Conservation (phyloP, 2,113 vertebrate genomes). For the Tyrannus savana region DNA sequence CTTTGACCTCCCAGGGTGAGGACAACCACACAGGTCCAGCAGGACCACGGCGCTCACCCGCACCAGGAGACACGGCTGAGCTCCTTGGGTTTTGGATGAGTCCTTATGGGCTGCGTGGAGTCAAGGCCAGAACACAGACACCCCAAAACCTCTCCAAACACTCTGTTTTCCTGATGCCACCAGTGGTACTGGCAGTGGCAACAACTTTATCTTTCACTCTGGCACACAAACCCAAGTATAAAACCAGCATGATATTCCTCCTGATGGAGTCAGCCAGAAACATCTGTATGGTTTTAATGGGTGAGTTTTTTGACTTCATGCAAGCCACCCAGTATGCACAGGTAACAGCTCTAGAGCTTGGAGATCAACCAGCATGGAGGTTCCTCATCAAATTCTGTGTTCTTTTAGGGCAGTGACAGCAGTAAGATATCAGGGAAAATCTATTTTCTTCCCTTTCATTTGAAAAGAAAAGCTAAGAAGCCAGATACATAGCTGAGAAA, state of each 20-base stretch:
- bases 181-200: neutral
- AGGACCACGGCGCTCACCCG: neutral
- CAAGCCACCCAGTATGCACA: neutral
- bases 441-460: neutral
- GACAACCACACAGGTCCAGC: neutral
- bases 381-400: neutral
- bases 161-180: neutral
- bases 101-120: neutral
- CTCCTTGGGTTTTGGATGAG: neutral
- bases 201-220: neutral
- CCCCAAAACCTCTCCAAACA: neutral
- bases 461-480: neutral
- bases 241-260: accelerated
- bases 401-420: neutral
- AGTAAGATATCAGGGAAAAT: neutral
- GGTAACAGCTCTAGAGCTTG: neutral
- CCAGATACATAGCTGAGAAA: neutral
- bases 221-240: neutral
- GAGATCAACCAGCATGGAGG: neutral
- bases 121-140: neutral
- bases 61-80: neutral
- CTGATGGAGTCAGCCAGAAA: neutral
- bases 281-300: neutral
- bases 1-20: neutral
- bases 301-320: neutral